A percentile compares a stretch with the other conserved stretches of the same genome.
Conservation (phyloP, 1,140 invertebrate species). For the Megathymus violae region DNA sequence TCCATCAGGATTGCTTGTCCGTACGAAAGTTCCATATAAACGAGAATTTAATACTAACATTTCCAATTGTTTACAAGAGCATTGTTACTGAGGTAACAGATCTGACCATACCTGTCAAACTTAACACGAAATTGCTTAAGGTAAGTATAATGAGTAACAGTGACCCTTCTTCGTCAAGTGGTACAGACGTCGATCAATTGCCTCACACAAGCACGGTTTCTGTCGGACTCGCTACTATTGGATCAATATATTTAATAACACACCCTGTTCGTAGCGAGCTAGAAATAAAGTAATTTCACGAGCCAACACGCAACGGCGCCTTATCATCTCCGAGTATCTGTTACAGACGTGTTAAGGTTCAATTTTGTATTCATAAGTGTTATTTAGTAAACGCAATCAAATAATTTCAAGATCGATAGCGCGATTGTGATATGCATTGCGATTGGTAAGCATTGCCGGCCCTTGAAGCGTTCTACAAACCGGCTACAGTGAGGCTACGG, state of each 20-base stretch:
- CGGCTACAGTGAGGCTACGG: not conserved
- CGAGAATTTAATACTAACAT: too few species aligned
- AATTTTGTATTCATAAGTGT: constrained; percentile 4
- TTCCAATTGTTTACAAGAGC: too few species aligned
- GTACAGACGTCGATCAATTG: too few species aligned
- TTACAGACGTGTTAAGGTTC: constrained; percentile 21
- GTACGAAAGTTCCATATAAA: too few species aligned
- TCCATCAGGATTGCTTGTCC: too few species aligned
- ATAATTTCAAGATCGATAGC: not conserved
- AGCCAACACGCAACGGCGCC: constrained; percentile 26
- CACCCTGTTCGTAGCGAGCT: constrained; percentile 10
- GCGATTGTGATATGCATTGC: not conserved
- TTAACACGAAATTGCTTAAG: too few species aligned
- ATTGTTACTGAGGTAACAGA: too few species aligned
- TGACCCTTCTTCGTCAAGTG: too few species aligned
- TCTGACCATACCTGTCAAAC: too few species aligned
- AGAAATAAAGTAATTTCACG: constrained; percentile 40
- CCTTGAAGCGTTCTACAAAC: not conserved
- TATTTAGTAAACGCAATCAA: constrained; percentile 1
- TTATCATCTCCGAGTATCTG: not conserved
- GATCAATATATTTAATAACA: constrained; percentile 29
- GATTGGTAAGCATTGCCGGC: not conserved
- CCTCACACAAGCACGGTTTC: not conserved
- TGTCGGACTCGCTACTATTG: not conserved
- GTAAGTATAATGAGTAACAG: too few species aligned